phyloP scores from a whole-genome alignment of 1,140 invertebrate species.

The Aricia agestis region DNA sequence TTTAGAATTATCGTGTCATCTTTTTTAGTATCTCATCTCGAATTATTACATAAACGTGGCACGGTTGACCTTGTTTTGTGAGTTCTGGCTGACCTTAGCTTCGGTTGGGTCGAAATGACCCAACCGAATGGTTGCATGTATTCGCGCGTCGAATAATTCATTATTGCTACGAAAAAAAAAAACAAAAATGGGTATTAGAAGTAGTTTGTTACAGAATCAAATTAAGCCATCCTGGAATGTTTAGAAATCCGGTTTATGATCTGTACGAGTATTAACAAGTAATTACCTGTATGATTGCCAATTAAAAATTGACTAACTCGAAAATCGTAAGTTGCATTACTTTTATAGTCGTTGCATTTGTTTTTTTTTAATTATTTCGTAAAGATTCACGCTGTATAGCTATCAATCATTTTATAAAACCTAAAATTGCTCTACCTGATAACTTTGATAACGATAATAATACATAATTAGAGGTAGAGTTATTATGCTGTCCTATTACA shows the following conservation, averaged over 20 bases:
- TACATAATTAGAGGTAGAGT: background rate
- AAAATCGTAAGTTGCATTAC: background rate
- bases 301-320: background rate
- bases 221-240: background rate
- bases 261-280: background rate
- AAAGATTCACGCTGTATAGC: background rate
- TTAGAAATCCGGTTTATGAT: background rate
- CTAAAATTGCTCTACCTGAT: background rate
- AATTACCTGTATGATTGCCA: background rate
- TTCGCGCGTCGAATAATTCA: slow-evolving; percentile 28
- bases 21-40: slow-evolving; percentile 33
- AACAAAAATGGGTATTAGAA: background rate
- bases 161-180: slow-evolving; percentile 15
- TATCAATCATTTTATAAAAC: background rate
- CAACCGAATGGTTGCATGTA: slow-evolving; percentile 34
- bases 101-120: slow-evolving; percentile 43
- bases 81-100: slow-evolving; percentile 42
- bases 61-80: slow-evolving; percentile 44
- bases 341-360: background rate
- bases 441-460: background rate
- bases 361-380: background rate
- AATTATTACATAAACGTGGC: slow-evolving; percentile 54
- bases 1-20: slow-evolving; percentile 34
- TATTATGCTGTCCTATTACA: background rate
- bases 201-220: background rate